These are phyloP conservation scores for Sesia bembeciformis DNA, from an alignment of 2,888 invertebrate genomes.

Conservation along the genomic window DNA sequence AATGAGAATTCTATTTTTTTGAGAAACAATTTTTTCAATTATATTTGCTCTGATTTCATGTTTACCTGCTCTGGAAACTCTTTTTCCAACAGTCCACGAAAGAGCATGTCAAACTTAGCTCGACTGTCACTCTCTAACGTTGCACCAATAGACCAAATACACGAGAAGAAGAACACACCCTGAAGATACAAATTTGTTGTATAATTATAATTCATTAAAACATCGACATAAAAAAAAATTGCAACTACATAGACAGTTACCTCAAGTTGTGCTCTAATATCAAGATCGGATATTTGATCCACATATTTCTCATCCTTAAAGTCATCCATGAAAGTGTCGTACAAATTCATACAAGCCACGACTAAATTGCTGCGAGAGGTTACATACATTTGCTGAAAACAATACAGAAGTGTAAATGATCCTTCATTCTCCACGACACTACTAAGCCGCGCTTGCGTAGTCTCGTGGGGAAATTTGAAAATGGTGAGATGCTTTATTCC, in stretches of 20 bases:
- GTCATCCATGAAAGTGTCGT: slow-evolving; percentile 92
- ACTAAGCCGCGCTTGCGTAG: no score
- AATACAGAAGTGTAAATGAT: neutral
- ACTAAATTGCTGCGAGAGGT: slow-evolving; percentile 90
- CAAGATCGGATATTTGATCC: slow-evolving; percentile 82
- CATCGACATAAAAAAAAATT: neutral
- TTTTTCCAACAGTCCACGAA: slow-evolving; percentile 87
- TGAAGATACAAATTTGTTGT: slow-evolving; percentile 24
- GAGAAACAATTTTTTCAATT: neutral
- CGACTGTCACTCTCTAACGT: slow-evolving; percentile 83
- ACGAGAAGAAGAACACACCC: slow-evolving; percentile 94
- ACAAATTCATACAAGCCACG: slow-evolving; percentile 86
- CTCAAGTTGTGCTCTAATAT: slow-evolving; percentile 89
- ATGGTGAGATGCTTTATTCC: no score
- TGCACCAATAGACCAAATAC: slow-evolving; percentile 94
- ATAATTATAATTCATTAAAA: neutral
- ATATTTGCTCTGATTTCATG: neutral
- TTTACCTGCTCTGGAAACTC: slow-evolving; percentile 81
- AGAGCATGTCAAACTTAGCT: slow-evolving; percentile 83
- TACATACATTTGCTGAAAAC: slow-evolving; percentile 84
- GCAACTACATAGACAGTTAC: slow-evolving; percentile 34
- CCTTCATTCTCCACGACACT: no score
- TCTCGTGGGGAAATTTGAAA: no score
- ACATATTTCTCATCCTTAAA: slow-evolving; percentile 85
- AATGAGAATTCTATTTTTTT: neutral